phyloP scores from a whole-genome alignment of 1,140 invertebrate species.

The Asobara japonica region DNA sequence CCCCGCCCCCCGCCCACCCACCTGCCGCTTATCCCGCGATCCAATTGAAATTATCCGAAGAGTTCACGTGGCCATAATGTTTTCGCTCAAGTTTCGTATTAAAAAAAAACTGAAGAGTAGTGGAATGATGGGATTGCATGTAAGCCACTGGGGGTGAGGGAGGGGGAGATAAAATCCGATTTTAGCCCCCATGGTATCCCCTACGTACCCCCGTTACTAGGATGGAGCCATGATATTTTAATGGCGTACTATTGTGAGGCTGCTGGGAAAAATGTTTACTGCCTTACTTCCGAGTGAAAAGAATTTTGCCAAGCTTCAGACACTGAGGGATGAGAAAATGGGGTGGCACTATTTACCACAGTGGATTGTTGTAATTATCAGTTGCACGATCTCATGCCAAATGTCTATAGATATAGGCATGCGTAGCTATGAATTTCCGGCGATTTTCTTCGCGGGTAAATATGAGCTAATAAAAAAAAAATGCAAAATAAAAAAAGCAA shows the following conservation, averaged over 20 bases:
- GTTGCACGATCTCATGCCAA: not conserved
- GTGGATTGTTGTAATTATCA: constrained; percentile 7
- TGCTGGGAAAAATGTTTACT: not conserved
- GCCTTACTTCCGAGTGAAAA: not conserved
- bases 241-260: not conserved
- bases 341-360: not conserved
- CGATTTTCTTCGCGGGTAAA: not conserved
- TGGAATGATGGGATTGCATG: not conserved
- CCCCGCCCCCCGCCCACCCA: no score
- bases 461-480: no score
- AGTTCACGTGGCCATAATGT: not conserved
- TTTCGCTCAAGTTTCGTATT: not conserved
- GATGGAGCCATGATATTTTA: not conserved
- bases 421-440: not conserved
- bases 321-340: not conserved
- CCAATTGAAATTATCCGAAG: not conserved
- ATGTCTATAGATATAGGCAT: not conserved
- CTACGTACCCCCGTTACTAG: not conserved
- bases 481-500: no score
- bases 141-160: constrained; percentile 1
- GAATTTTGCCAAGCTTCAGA: not conserved
- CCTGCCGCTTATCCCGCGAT: no score
- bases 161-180: not conserved
- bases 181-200: not conserved
- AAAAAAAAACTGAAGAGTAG: not conserved